phyloP scores from a whole-genome alignment of 2,113 vertebrate species.

The Mobula hypostoma region DNA sequence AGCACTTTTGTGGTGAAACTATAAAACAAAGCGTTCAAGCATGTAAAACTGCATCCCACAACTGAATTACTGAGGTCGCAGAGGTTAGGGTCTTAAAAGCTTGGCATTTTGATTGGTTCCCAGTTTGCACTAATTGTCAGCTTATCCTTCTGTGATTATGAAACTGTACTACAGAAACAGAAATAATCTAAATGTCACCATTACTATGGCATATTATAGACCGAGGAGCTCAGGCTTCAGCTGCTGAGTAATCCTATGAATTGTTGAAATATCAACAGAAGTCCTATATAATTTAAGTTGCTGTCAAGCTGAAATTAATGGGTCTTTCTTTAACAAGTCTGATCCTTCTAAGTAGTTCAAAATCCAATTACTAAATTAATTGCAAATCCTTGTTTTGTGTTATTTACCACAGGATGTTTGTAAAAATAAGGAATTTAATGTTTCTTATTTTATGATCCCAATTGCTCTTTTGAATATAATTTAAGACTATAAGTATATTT shows the following conservation, averaged over 20 bases:
- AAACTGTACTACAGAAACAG: slow-evolving; percentile 50
- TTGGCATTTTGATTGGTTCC: slow-evolving; percentile 53
- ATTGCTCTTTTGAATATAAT: neutral
- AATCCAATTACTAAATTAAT: slow-evolving; percentile 78
- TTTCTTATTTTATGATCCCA: neutral
- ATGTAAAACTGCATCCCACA: slow-evolving; percentile 46
- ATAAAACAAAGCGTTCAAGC: slow-evolving; percentile 51
- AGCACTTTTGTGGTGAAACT: slow-evolving; percentile 47
- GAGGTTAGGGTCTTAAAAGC: slow-evolving; percentile 46
- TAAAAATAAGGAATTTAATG: slow-evolving; percentile 47
- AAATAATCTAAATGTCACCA: slow-evolving; percentile 54
- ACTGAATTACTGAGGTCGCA: slow-evolving; percentile 45
- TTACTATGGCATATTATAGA: slow-evolving; percentile 44
- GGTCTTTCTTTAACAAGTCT: slow-evolving; percentile 69
- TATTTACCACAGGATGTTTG: slow-evolving; percentile 52
- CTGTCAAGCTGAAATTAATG: slow-evolving; percentile 66
- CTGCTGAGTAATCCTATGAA: slow-evolving; percentile 54
- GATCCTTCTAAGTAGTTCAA: slow-evolving; percentile 76
- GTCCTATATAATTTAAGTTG: slow-evolving; percentile 52
- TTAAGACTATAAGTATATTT: neutral
- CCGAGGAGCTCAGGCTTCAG: slow-evolving; percentile 43
- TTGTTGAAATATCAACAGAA: slow-evolving; percentile 54
- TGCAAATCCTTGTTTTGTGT: slow-evolving; percentile 64
- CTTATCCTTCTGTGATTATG: slow-evolving; percentile 55
- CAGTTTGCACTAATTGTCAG: slow-evolving; percentile 45